Conservation (phyloP, 2,113 vertebrate genomes). For the Bujurquina vittata region DNA sequence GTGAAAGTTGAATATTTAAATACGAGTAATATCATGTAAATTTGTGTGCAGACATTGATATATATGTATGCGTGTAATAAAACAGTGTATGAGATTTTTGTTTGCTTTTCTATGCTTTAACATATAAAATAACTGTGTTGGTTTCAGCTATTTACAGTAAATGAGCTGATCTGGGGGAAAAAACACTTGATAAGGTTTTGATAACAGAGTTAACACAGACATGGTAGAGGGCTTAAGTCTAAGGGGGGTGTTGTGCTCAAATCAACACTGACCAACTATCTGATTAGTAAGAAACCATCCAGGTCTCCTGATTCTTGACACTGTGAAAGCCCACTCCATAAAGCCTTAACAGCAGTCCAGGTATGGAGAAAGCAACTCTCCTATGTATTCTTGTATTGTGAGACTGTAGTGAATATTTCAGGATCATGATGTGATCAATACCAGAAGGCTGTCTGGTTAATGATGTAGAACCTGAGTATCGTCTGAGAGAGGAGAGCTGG, state of each 20-base stretch:
- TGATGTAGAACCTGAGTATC: conserved; percentile 67
- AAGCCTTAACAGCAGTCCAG: conserved; percentile 29
- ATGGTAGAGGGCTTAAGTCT: conserved; percentile 2
- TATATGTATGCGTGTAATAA: not conserved
- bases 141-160: not conserved
- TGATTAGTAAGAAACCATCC: conserved; percentile 60
- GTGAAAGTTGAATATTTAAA: not conserved
- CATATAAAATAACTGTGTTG: not conserved
- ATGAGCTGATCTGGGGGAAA: not conserved
- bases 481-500: conserved; percentile 51
- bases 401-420: conserved; percentile 74
- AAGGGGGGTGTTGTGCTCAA: conserved; percentile 8
- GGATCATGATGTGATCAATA: conserved; percentile 75
- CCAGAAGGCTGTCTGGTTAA: conserved; percentile 69
- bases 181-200: not conserved
- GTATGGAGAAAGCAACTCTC: conserved; percentile 47
- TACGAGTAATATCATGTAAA: not conserved
- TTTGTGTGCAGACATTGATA: not conserved
- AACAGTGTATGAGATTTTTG: not conserved
- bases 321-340: conserved; percentile 34
- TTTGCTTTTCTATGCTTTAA: not conserved
- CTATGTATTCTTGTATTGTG: conserved; percentile 58
- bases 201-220: not conserved
- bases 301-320: conserved; percentile 35
- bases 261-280: conserved; percentile 11